Conservation (phyloP, 2,113 vertebrate species). For the Sporophila hypoxantha region DNA sequence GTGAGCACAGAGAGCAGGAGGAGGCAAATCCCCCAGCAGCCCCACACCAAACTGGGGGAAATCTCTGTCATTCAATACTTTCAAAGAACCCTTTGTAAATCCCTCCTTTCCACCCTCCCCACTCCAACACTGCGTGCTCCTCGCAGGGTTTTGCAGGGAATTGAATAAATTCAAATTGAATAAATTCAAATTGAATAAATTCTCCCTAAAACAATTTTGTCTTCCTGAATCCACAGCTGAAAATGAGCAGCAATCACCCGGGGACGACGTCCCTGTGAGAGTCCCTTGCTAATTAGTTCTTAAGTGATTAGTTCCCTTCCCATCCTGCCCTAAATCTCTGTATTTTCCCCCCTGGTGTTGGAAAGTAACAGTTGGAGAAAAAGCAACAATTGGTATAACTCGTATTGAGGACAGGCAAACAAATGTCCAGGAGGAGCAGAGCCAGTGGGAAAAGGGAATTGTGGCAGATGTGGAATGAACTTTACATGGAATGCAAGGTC, state of each 20-base stretch:
- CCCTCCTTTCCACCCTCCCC: background rate
- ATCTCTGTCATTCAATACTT: background rate
- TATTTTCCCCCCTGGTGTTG: background rate
- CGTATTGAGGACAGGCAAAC: rapidly evolving
- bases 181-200: no score
- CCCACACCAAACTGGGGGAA: background rate
- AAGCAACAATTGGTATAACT: background rate
- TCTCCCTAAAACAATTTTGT: background rate
- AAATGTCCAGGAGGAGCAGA: background rate
- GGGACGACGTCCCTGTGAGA: background rate
- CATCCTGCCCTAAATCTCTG: background rate
- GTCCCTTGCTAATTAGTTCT: background rate
- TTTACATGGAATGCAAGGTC: rapidly evolving
- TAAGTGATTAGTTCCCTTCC: background rate
- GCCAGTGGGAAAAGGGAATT: background rate
- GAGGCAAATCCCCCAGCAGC: background rate
- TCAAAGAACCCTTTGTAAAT: background rate
- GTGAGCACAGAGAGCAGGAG: background rate
- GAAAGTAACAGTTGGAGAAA: background rate
- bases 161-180: background rate
- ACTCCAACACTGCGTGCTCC: background rate
- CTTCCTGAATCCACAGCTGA: background rate
- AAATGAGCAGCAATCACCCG: background rate
- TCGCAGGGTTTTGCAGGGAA: background rate
- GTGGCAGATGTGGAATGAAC: background rate